Evolutionary conservation across 2,888 invertebrate genomes (phyloP).

Genomic region (Polia nebulosa): DNA sequence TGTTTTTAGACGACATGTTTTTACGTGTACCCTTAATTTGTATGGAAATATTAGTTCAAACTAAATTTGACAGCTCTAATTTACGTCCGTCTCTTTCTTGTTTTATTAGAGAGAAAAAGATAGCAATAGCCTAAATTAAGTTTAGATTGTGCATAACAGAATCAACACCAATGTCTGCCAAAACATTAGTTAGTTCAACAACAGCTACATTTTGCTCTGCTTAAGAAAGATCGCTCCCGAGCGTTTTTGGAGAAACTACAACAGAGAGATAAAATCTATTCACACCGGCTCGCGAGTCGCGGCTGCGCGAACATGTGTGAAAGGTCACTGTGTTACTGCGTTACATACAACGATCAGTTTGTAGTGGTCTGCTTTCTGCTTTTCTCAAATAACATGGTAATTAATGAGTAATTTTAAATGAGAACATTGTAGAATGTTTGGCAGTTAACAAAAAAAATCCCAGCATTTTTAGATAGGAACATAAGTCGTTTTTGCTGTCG

Average conservation of each 20-base stretch:
- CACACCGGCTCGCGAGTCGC: background rate
- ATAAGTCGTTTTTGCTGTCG: background rate
- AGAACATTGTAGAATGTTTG: background rate
- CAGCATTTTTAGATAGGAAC: background rate
- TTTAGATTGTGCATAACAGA: no score
- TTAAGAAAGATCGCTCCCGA: background rate
- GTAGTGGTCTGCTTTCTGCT: conserved; percentile 31
- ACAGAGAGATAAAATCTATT: conserved; percentile 19
- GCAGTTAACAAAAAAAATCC: background rate
- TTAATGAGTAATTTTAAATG: conserved; percentile 7
- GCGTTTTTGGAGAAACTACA: conserved; percentile 12
- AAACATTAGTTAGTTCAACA: background rate
- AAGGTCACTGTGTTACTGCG: conserved; percentile 10
- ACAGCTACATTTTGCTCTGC: background rate
- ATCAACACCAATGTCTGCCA: background rate
- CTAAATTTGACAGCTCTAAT: no score
- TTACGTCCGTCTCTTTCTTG: no score
- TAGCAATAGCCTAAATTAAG: no score
- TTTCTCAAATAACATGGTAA: conserved; percentile 11
- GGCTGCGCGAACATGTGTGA: conserved; percentile 3
- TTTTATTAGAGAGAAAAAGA: no score
- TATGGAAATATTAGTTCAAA: no score
- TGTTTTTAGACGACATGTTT: no score
- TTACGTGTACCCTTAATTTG: no score
- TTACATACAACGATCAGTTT: conserved; percentile 14